Conservation (phyloP, 1,140 invertebrate genomes). For the Hycleus phaleratus region DNA sequence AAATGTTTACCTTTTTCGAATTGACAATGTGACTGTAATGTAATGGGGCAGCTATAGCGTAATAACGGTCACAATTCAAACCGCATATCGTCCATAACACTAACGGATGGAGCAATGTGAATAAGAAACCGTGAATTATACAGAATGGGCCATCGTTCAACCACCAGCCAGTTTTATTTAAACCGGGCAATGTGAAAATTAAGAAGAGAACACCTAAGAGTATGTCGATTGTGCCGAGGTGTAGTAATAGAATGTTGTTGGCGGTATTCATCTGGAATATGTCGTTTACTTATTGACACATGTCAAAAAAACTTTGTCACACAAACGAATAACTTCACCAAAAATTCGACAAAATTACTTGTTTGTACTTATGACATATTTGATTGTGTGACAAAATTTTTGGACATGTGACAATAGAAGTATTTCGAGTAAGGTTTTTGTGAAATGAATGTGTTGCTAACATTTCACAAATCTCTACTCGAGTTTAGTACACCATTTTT, state of each 20-base stretch:
- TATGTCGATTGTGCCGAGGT: slow-evolving; percentile 60
- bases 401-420: too few relatives aligned
- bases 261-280: slow-evolving; percentile 52
- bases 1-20: slow-evolving; percentile 47
- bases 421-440: too few relatives aligned
- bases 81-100: slow-evolving; percentile 73
- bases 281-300: background rate
- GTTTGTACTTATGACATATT: too few relatives aligned
- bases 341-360: too few relatives aligned
- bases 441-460: too few relatives aligned
- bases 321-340: too few relatives aligned
- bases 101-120: slow-evolving; percentile 63
- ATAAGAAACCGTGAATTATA: slow-evolving; percentile 54
- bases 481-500: too few relatives aligned
- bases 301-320: too few relatives aligned
- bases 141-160: slow-evolving; percentile 48
- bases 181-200: slow-evolving; percentile 43
- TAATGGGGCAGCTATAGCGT: slow-evolving; percentile 67
- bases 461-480: too few relatives aligned
- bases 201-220: slow-evolving; percentile 56
- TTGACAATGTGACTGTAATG: slow-evolving; percentile 67
- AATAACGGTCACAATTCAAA: slow-evolving; percentile 70
- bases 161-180: slow-evolving; percentile 42
- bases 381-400: too few relatives aligned
- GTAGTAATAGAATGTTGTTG: slow-evolving; percentile 62